A percentile compares a stretch with the other conserved stretches of the same genome.
These are phyloP conservation scores for Acrocephalus scirpaceus DNA, from an alignment of 2,797 vertebrate species.

Conservation along the genomic window DNA sequence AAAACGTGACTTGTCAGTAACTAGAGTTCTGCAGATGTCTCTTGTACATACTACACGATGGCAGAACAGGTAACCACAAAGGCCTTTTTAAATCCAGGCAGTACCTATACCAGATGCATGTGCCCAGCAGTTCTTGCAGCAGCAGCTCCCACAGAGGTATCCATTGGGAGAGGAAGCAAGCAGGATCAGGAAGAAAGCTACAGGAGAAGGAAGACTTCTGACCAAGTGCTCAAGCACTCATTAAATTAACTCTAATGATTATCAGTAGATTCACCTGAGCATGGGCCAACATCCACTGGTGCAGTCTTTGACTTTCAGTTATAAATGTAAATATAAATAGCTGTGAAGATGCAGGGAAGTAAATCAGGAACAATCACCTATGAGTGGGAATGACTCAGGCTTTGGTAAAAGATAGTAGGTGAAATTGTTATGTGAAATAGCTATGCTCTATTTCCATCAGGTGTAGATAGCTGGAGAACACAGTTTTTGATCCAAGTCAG, in stretches of 20 bases:
- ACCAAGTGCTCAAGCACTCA: background rate
- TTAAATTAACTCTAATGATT: background rate
- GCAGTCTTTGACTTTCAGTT: background rate
- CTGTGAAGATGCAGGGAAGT: background rate
- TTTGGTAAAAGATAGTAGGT: background rate
- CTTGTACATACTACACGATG: rapidly evolving
- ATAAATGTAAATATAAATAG: background rate
- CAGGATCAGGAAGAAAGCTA: background rate
- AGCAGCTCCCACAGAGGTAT: background rate
- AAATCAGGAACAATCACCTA: background rate
- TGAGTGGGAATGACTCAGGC: background rate
- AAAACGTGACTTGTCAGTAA: background rate
- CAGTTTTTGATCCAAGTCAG: background rate
- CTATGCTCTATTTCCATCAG: background rate
- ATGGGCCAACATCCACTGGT: background rate
- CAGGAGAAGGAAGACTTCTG: background rate
- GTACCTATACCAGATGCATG: background rate
- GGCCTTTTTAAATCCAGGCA: background rate
- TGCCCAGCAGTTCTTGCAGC: background rate
- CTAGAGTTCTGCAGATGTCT: background rate
- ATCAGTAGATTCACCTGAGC: background rate
- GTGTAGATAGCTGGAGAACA: background rate
- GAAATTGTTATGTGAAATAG: background rate
- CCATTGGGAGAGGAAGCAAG: rapidly evolving
- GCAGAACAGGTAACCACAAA: background rate